phyloP scores from a whole-genome alignment of 2,797 vertebrate genomes.

The Chaetophractus vellerosus region DNA sequence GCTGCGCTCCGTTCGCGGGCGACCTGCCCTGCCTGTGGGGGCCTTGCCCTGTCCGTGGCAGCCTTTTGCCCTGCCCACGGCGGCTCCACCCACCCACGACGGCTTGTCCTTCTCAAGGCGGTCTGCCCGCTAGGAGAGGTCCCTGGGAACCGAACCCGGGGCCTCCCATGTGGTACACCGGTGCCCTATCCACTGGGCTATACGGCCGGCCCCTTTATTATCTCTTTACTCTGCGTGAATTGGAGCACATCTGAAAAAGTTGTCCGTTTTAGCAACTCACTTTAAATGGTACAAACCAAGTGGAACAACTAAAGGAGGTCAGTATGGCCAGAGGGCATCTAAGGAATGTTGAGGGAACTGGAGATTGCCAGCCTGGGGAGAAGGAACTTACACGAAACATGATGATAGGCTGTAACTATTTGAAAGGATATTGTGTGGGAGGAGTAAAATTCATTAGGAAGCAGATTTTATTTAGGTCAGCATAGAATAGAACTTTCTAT shows the following conservation, averaged over 20 bases:
- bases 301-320: background rate
- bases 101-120: no score
- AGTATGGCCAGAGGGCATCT: background rate
- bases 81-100: no score
- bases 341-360: background rate
- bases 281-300: conserved; percentile 23
- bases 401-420: background rate
- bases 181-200: no score
- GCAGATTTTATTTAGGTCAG: conserved; percentile 17
- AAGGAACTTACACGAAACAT: background rate
- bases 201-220: no score
- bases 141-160: no score
- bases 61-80: no score
- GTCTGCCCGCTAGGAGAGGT: no score
- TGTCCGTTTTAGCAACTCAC: background rate
- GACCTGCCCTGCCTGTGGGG: no score
- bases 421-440: background rate
- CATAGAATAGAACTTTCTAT: background rate
- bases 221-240: background rate
- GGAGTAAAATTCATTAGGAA: conserved; percentile 37
- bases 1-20: no score
- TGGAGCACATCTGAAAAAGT: background rate
- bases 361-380: background rate
- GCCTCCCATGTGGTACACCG: no score
- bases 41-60: no score